phyloP scores from a whole-genome alignment of 2,797 vertebrate genomes.

The Melanogrammus aeglefinus region DNA sequence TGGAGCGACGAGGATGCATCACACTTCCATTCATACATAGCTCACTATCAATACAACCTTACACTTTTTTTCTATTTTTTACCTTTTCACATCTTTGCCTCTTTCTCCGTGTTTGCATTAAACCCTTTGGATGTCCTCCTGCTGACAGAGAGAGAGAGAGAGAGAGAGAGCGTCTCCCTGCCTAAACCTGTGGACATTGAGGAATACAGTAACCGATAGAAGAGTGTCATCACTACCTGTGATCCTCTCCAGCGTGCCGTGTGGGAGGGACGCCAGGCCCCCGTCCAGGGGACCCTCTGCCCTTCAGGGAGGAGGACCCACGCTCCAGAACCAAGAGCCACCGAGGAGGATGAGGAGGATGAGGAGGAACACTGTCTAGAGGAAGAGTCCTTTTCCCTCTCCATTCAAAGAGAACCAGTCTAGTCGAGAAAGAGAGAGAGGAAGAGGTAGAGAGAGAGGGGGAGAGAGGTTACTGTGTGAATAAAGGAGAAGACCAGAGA shows the following conservation, averaged over 20 bases:
- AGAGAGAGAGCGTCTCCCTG: neutral
- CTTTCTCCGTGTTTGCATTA: neutral
- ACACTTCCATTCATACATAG: neutral
- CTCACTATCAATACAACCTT: neutral
- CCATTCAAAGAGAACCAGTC: neutral
- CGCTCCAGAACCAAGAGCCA: neutral
- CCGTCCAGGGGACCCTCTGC: neutral
- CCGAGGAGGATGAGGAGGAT: neutral
- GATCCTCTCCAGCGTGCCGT: neutral
- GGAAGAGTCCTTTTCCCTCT: neutral
- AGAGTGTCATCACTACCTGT: neutral
- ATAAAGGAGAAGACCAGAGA: conserved; percentile 2
- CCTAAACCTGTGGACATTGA: neutral
- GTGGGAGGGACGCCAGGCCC: neutral
- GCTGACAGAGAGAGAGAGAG: neutral
- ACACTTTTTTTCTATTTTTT: neutral
- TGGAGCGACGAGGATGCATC: conserved; percentile 20
- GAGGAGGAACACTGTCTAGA: neutral
- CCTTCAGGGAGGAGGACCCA: neutral
- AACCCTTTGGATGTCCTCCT: neutral
- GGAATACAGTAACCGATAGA: neutral
- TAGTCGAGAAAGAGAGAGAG: conserved; percentile 29
- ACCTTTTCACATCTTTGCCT: too few relatives aligned
- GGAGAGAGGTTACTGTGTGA: conserved; percentile 29
- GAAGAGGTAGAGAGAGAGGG: conserved; percentile 20